Percentiles rank a stretch among this genome's conserved stretches.
These are phyloP conservation scores for Taenaris catops DNA, from an alignment of 2,888 invertebrate species.

Conservation along the genomic window DNA sequence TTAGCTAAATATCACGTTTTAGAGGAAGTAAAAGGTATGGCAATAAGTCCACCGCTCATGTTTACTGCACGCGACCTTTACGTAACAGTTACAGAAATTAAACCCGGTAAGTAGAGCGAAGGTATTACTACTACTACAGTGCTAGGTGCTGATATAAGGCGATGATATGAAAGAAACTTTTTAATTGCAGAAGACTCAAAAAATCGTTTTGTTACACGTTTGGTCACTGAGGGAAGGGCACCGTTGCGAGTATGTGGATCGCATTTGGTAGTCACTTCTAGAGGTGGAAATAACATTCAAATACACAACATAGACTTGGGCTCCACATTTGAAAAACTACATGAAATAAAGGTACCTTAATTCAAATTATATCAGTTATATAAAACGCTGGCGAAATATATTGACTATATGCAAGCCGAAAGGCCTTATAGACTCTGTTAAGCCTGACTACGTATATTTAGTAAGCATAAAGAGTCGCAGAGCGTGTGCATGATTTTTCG, in stretches of 20 bases:
- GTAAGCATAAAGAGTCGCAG: no score
- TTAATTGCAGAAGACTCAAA: constrained; percentile 54
- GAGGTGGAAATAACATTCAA: constrained; percentile 76
- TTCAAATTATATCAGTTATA: no score
- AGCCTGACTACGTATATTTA: no score
- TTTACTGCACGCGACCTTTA: constrained; percentile 82
- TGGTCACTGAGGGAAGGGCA: constrained; percentile 77
- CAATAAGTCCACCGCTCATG: constrained; percentile 70
- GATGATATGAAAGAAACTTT: no score
- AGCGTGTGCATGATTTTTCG: no score
- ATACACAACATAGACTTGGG: constrained; percentile 71
- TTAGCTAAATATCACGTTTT: constrained; percentile 74
- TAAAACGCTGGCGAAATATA: no score
- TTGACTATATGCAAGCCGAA: no score
- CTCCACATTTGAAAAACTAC: constrained; percentile 66
- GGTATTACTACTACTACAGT: neutral
- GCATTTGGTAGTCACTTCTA: constrained; percentile 62
- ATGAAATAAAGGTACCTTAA: constrained; percentile 77
- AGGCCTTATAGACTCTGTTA: no score
- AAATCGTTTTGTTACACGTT: constrained; percentile 64
- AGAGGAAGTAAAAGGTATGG: constrained; percentile 83
- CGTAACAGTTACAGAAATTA: constrained; percentile 80
- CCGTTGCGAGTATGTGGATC: constrained; percentile 70
- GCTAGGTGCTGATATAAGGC: neutral
- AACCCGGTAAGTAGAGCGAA: constrained; percentile 53